Percentiles rank a stretch among this genome's conserved stretches.
Evolutionary conservation across 2,888 invertebrate species (phyloP).

Genomic region (Taenaris catops): DNA sequence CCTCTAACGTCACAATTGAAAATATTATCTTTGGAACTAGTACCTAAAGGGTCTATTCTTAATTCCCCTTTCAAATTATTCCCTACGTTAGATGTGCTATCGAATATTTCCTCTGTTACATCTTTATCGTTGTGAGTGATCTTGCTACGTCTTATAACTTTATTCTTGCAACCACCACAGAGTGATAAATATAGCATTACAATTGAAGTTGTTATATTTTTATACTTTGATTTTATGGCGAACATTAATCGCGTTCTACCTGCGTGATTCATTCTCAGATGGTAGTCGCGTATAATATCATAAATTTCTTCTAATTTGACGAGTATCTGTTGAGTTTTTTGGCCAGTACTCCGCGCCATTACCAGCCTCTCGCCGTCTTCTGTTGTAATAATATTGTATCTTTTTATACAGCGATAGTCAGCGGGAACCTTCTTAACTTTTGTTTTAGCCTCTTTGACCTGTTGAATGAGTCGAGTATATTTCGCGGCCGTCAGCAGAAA

Average conservation of each 20-base stretch:
- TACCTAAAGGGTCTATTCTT: conserved; percentile 16
- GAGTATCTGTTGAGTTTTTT: conserved; percentile 30
- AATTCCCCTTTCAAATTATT: conserved; percentile 9
- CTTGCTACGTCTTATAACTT: conserved; percentile 18
- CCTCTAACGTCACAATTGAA: conserved; percentile 9
- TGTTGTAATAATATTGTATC: conserved; percentile 37
- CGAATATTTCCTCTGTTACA: neutral
- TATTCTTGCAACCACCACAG: conserved; percentile 40
- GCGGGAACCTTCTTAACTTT: conserved; percentile 31
- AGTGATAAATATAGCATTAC: conserved; percentile 42
- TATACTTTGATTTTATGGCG: conserved; percentile 41
- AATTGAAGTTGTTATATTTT: conserved; percentile 43
- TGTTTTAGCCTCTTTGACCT: conserved; percentile 37
- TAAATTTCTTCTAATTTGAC: conserved; percentile 46
- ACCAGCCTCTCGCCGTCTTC: conserved; percentile 39
- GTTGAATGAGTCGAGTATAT: conserved; percentile 34
- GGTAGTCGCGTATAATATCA: conserved; percentile 43
- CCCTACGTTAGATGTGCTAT: conserved; percentile 11
- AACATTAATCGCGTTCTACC: conserved; percentile 43
- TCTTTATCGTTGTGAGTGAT: conserved; percentile 1
- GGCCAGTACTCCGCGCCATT: conserved; percentile 25
- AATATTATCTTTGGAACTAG: conserved; percentile 5
- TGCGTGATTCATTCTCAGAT: conserved; percentile 42
- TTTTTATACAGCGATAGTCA: conserved; percentile 43
- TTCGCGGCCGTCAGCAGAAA: conserved; percentile 36